phyloP scores from a whole-genome alignment of 92 coral and sea anemone species.

The Scolanthus callimorphus region DNA sequence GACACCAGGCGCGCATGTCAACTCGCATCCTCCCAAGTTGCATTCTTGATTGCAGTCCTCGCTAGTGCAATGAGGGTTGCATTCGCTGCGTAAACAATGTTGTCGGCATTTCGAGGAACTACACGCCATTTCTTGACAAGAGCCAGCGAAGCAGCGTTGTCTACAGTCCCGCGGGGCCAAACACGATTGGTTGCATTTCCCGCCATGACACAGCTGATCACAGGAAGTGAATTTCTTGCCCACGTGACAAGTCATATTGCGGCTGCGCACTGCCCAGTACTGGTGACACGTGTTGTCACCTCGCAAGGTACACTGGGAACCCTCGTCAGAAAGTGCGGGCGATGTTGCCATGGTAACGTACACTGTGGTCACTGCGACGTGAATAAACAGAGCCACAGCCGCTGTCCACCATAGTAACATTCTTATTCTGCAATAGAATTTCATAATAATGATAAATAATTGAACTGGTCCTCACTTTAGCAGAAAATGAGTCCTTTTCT shows the following conservation, averaged over 20 bases:
- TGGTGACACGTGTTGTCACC: conserved; percentile 46
- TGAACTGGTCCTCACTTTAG: no score
- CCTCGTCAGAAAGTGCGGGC: no score
- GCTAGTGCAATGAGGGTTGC: conserved; percentile 61
- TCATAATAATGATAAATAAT: no score
- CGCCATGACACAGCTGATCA: conserved; percentile 69
- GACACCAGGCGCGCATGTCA: conserved; percentile 58
- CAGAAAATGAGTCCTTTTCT: no score
- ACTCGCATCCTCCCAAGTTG: conserved; percentile 63
- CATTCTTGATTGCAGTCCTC: conserved; percentile 65
- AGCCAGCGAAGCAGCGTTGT: conserved; percentile 74
- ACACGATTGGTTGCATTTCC: conserved; percentile 52
- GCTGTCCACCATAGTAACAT: no score
- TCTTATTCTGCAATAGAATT: no score
- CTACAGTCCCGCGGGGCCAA: conserved; percentile 61
- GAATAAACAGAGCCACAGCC: no score
- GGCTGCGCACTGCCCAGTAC: conserved; percentile 47
- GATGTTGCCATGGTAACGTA: no score
- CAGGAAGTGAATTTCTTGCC: conserved; percentile 37
- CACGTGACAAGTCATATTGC: conserved; percentile 57
- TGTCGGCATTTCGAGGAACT: conserved; percentile 60
- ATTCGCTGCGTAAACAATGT: conserved; percentile 71
- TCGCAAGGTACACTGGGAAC: conserved; percentile 41
- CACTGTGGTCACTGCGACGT: no score
- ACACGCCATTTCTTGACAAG: conserved; percentile 57